These are phyloP conservation scores for Notothenia coriiceps DNA, from an alignment of 2,113 vertebrate species.

Conservation along the genomic window DNA sequence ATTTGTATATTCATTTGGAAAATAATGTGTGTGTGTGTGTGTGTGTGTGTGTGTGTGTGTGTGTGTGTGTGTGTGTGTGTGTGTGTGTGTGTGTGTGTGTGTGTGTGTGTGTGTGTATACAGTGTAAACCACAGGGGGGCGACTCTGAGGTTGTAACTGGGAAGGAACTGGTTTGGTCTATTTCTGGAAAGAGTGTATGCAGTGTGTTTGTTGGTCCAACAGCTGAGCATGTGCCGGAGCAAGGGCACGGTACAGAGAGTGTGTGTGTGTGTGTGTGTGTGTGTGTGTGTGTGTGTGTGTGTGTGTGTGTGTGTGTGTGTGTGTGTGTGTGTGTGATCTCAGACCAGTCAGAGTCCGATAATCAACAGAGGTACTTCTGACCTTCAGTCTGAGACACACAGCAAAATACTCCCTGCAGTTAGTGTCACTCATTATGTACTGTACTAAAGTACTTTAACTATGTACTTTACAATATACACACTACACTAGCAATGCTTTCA, in stretches of 20 bases:
- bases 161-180: conserved; percentile 68
- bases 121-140: conserved; percentile 49
- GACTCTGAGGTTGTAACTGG: conserved; percentile 71
- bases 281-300: too few species aligned
- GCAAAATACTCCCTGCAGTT: conserved; percentile 10
- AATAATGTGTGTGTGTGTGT: too few species aligned
- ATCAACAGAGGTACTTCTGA: conserved; percentile 38
- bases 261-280: too few species aligned
- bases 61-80: conserved; percentile 12
- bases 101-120: not conserved
- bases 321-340: conserved; percentile 19
- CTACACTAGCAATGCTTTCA: too few species aligned
- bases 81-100: conserved; percentile 20
- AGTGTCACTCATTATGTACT: too few species aligned
- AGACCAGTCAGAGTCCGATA: conserved; percentile 44
- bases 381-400: conserved; percentile 41
- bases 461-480: too few species aligned
- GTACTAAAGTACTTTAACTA: too few species aligned
- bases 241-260: conserved; percentile 46
- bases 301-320: too few species aligned
- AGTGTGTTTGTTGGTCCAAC: conserved; percentile 40
- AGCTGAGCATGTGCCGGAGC: conserved; percentile 79
- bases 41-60: not conserved
- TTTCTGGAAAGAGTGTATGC: conserved; percentile 54
- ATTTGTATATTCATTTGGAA: too few species aligned